A percentile compares a stretch with the other conserved stretches of the same genome.
These are phyloP conservation scores for Mylabris sibirica DNA, from an alignment of 2,888 invertebrate genomes.

Conservation along the genomic window DNA sequence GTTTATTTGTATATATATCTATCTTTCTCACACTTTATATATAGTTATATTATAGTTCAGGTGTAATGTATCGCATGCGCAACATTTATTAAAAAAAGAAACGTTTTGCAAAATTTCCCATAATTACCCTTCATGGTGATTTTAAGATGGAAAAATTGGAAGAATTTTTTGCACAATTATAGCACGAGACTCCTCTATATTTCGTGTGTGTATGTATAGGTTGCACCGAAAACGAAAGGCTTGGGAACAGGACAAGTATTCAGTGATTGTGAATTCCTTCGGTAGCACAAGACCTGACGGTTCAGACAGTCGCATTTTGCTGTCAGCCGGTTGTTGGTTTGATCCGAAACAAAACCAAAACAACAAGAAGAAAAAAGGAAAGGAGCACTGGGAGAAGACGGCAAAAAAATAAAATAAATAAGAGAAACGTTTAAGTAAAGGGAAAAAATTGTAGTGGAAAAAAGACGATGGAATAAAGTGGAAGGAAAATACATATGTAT, in stretches of 20 bases:
- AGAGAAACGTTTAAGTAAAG: background rate
- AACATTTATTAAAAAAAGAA: background rate
- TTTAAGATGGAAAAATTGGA: background rate
- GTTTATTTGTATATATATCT: background rate
- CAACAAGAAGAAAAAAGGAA: conserved; percentile 38
- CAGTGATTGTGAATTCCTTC: conserved; percentile 58
- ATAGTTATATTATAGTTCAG: background rate
- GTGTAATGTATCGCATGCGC: background rate
- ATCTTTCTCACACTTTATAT: conserved; percentile 1
- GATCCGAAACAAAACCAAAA: conserved; percentile 12
- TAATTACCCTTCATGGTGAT: background rate
- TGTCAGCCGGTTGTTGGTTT: conserved; percentile 51
- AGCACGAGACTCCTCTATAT: background rate
- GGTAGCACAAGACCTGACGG: conserved; percentile 54
- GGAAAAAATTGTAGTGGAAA: background rate
- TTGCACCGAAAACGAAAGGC: conserved; percentile 39
- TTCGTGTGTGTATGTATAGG: too few relatives aligned
- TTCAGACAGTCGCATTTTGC: conserved; percentile 61
- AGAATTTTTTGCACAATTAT: conserved; percentile 37
- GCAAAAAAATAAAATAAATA: background rate
- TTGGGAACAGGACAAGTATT: conserved; percentile 51
- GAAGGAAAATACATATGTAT: conserved; percentile 2
- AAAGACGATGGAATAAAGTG: background rate
- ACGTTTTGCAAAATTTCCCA: background rate
- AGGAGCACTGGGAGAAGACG: conserved; percentile 6